Evolutionary conservation across 2,888 invertebrate species (phyloP), one percentile per base, ranked within the genome.

Genomic region (Graphium colonna): DNA sequence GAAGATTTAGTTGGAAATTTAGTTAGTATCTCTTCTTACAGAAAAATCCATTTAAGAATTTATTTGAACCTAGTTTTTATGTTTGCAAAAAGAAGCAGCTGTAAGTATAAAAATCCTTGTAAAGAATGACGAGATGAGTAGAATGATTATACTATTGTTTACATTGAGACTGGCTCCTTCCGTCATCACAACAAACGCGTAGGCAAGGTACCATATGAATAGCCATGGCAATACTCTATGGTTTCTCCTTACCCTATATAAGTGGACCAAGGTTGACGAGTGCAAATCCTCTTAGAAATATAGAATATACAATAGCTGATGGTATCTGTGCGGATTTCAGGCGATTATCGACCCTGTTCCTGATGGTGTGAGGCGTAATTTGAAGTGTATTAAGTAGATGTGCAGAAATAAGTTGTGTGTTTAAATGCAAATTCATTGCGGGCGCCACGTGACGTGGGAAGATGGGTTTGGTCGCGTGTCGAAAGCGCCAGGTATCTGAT

Each of bases 401-500:
- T 38, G 38, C 13, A 57, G 51, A 43, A 49, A 55, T 51, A 59
- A 64, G 63, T 62, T 64, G 61, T 64, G 60, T 64, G 63, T 60
- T 65, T 58, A 64, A 69, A 68, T 69, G 63, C 69, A 65, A 69
- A 72, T 63, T 43, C 41, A 51, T 42, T 59, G 55, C 60, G 60
- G 54, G 58, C 60, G 57, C 58, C 62, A 53, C 58, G 55, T 57
- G 57, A 58, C 60, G 61, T 60, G 60, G 62, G 63, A 61, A 63
- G 60, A 54, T 45, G 52, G 58, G 56, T 57, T 58, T 40, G 55
- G 43, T 58, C 57, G 67, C 59, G 61, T 67, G 67, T 71, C 67
- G 60, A 66, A 62, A 64, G 57, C 52, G 10, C 52, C 48, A 62
- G 59, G 51, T 77, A 80, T 79, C 79, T 64, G 79, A 80, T 79